Conservation (phyloP, 2,888 invertebrate species). For the Globia sparganii region DNA sequence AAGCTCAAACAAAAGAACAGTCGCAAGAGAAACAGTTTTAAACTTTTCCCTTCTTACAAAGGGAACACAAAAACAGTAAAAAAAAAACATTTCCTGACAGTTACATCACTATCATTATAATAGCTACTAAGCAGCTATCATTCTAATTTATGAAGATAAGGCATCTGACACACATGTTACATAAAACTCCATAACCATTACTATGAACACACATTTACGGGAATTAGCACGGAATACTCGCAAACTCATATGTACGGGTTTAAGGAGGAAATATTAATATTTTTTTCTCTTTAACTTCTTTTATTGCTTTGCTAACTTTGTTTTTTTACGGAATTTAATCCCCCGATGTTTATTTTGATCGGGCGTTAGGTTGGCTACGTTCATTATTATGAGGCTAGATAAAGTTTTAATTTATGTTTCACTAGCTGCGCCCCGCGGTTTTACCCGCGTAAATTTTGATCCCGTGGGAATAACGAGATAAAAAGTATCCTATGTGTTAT, state of each 20-base stretch:
- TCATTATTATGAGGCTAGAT: conserved; percentile 32
- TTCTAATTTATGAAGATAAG: too few relatives aligned
- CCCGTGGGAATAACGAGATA: too few relatives aligned
- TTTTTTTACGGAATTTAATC: conserved; percentile 55
- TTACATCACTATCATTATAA: conserved; percentile 14
- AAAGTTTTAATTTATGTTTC: conserved; percentile 60
- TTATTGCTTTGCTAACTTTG: conserved; percentile 71
- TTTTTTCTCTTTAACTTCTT: conserved; percentile 65
- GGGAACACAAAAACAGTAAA: conserved; percentile 20
- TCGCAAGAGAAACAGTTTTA: conserved; percentile 36
- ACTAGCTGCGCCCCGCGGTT: too few relatives aligned
- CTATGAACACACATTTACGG: conserved; percentile 36
- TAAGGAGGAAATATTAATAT: conserved; percentile 68
- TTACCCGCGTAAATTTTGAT: too few relatives aligned
- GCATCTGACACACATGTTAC: conserved; percentile 4
- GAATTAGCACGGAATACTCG: conserved; percentile 62
- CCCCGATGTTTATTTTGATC: conserved; percentile 64
- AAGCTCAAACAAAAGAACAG: conserved; percentile 23
- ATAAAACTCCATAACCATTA: conserved; percentile 13
- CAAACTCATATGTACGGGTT: conserved; percentile 68
- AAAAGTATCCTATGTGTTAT: too few relatives aligned
- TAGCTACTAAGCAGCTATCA: too few relatives aligned
- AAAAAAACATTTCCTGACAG: conserved; percentile 29
- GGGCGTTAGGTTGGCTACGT: conserved; percentile 36
- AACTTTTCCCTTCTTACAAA: conserved; percentile 24